These are phyloP conservation scores for Pocillopora verrucosa DNA, from an alignment of 64 coral and sea anemone species.

Conservation along the genomic window DNA sequence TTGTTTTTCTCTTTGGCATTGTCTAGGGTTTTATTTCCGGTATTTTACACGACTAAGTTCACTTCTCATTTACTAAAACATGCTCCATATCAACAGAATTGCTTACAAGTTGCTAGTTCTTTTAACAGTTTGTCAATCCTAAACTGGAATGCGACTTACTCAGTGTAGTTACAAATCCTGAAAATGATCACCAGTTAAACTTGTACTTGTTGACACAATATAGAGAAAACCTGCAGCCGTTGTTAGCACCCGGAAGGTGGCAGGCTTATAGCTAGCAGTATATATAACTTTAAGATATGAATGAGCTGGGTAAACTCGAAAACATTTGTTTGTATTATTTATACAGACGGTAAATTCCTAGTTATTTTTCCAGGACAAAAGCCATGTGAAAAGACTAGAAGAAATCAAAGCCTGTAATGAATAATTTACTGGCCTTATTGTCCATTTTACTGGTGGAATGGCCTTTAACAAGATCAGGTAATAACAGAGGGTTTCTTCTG, in stretches of 20 bases:
- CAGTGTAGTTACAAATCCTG: background rate
- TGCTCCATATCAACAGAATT: background rate
- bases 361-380: constrained; percentile 2
- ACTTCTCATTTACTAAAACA: background rate
- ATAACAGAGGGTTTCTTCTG: background rate
- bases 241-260: background rate
- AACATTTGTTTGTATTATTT: background rate
- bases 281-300: background rate
- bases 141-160: background rate
- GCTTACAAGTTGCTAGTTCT: background rate
- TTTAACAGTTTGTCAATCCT: background rate
- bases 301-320: background rate
- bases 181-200: background rate
- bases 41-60: background rate
- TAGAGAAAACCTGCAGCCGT: background rate
- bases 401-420: constrained; percentile 27
- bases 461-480: constrained; percentile 31
- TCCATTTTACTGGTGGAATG: constrained; percentile 46
- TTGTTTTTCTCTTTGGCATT: background rate
- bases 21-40: background rate
- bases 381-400: constrained; percentile 14
- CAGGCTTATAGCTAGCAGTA: background rate
- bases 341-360: background rate
- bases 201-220: background rate
- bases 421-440: constrained; percentile 46